Evolutionary conservation across 2,888 invertebrate species (phyloP), one percentile per base, ranked within the genome.

Genomic region (Colletes collaris): DNA sequence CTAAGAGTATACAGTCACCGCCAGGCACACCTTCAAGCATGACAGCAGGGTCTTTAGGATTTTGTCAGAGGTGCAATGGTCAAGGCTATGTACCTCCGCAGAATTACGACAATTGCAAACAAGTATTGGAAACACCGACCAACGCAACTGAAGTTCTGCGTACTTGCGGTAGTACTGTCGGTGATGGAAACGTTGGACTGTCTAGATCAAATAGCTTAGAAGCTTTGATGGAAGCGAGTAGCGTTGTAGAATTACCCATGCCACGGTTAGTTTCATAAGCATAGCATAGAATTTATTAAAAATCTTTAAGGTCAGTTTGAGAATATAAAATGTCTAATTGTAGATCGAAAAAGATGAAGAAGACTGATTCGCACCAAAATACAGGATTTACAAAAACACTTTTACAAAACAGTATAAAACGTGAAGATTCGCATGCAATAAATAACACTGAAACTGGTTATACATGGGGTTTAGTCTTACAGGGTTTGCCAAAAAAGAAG

Each of bases 141-240:
- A 97, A 97, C 91, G 97, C 97, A 49, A 96, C 97, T 0, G 97
- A 97, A 89, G 94, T 96, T 93, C 80, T 92, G n/a, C 86, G 91
- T 4, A 90, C 91, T 4, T 92, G 92, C 19, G 89, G 87, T 11
- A 86, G 82, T 5, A 59, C 75, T 4, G 86, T 86, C 0, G 81
- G 85, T 10, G 87, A 79, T 67, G 79, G 82, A 64, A 87, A 82
- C 4, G 82, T 88, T 10, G 79, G 82, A 59, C 65, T 88, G 60
- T 80, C 88, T n/a, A 84, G 90, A 10, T 85, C 89, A 0, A 89
- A 90, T 58, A 91, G 91, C 70, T 81, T 92, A 56, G 93, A 92
- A 52, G 89, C 92, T 56, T 82, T 93, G 37, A 90, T 93, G 83
- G 91, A 91, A 71, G 91, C 89, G 3, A 93, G 87, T 82, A 87